A percentile compares a stretch with the other conserved stretches of the same genome.
phyloP scores from a whole-genome alignment of 2,888 invertebrate species.

The Cistogaster globosa region DNA sequence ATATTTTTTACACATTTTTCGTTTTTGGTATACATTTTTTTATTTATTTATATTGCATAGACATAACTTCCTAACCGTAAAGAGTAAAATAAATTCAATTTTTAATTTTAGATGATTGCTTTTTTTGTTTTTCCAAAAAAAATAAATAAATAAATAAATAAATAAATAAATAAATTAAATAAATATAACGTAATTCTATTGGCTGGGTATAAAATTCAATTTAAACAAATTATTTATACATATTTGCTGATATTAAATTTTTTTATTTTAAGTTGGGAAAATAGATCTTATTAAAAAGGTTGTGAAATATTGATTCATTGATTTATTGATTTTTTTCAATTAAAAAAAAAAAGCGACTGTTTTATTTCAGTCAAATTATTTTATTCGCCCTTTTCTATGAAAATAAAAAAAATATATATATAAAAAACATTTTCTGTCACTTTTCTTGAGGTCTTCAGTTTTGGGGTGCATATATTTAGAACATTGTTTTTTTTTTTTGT shows the following conservation, averaged over 20 bases:
- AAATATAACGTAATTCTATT: neutral
- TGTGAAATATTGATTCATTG: no score
- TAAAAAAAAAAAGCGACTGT: slow-evolving; percentile 15
- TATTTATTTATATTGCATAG: slow-evolving; percentile 23
- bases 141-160: no score
- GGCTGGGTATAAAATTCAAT: neutral
- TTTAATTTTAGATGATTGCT: neutral
- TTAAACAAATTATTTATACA: neutral
- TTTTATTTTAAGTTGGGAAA: neutral
- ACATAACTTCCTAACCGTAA: slow-evolving; percentile 33
- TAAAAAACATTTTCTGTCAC: no score
- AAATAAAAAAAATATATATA: no score
- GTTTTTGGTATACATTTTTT: neutral
- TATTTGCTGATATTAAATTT: neutral
- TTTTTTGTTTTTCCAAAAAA: neutral
- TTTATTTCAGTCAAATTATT: slow-evolving; percentile 57
- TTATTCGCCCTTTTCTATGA: neutral
- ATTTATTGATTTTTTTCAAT: no score
- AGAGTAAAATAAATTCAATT: slow-evolving; percentile 36
- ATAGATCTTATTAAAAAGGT: no score
- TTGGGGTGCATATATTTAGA: no score
- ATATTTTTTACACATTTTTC: slow-evolving; percentile 11
- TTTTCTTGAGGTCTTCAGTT: no score
- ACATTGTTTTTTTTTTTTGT: no score
- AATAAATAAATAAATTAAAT: no score